phyloP scores from a whole-genome alignment of 2,797 vertebrate species.

The Syngnathus rostellatus region DNA sequence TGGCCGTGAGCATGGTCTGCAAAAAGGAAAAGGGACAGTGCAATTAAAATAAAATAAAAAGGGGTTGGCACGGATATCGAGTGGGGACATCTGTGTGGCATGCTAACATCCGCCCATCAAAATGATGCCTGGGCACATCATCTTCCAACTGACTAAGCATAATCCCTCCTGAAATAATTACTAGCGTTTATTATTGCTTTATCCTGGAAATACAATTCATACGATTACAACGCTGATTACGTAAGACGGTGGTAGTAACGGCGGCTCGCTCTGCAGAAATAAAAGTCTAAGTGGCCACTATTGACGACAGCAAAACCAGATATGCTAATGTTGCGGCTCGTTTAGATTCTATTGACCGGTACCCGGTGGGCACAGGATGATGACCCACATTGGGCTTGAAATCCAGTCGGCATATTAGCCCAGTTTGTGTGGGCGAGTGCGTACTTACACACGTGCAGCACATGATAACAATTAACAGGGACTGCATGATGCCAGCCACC shows the following conservation, averaged over 20 bases:
- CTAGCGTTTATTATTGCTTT: not conserved
- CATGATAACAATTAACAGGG: slow-evolving; percentile 90
- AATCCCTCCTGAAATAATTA: slow-evolving; percentile 6
- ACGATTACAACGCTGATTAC: not conserved
- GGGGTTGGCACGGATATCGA: not conserved
- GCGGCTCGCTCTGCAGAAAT: not conserved
- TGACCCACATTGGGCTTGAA: slow-evolving; percentile 18
- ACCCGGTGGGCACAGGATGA: slow-evolving; percentile 7
- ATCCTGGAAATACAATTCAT: slow-evolving; percentile 4
- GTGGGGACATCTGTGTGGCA: not conserved
- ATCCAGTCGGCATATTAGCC: slow-evolving; percentile 4
- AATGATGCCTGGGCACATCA: not conserved
- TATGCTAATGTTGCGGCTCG: not conserved
- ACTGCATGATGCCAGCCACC: slow-evolving; percentile 89
- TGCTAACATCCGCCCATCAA: slow-evolving; percentile 2
- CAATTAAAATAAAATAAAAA: not conserved
- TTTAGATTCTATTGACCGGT: slow-evolving; percentile 17
- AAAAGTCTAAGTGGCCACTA: not conserved
- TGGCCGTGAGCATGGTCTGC: slow-evolving; percentile 96
- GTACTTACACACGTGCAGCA: slow-evolving; percentile 97
- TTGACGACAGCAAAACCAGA: not conserved
- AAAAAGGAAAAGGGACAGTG: slow-evolving; percentile 22
- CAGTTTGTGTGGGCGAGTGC: slow-evolving; percentile 9
- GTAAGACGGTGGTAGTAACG: not conserved
- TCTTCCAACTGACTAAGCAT: slow-evolving; percentile 3